Evolutionary conservation across 2,797 vertebrate species (phyloP), one percentile per base, ranked within the genome.

Genomic region (Mastacembelus armatus): DNA sequence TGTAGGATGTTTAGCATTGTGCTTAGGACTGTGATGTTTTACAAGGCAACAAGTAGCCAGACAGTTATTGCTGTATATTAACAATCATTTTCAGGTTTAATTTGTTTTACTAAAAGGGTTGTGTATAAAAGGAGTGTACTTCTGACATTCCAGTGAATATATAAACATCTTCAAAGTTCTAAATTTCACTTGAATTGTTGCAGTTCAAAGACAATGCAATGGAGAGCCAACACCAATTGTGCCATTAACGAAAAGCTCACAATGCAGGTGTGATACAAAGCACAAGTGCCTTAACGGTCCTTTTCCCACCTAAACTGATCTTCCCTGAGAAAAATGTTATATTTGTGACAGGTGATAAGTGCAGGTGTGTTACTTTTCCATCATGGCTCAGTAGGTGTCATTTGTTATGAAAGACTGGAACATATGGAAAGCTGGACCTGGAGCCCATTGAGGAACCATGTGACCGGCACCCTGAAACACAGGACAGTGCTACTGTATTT

Each of bases 361-460:
- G 24, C 62, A 66, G n/a, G 16, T 40, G 3, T 16, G 1, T 24
- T 1, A 18, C n/a, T 47, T 27, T 12, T 60, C 61, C 4, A 55
- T 44, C 9, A 14, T 10, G 54, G 59, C 58, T 94, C 77, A 94
- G 65, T 92, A 93, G 30, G 49, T 7, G n/a, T 56, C 32, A 19
- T 92, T 90, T 27, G 86, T 89, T 60, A 94, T 44, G 71, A 94
- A 94, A 15, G 92, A 89, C 88, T 93, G 79, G 50, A 94, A 92
- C 92, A 94, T 92, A 35, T 93, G 85, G 16, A 93, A 66, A 38
- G 94, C 92, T 40, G 89, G 93, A 66, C 90, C 87, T 2, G 94
- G 94, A 78, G 93, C 92, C 94, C 93, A 94, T 85, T 95, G 94
- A 36, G 94, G 94, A 77, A 95, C 94, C 94, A 95, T 95, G 87